Percentiles rank a stretch among this genome's conserved stretches.
These are phyloP conservation scores for Druceiella hillmani DNA, from an alignment of 2,888 invertebrate genomes.

Conservation along the genomic window DNA sequence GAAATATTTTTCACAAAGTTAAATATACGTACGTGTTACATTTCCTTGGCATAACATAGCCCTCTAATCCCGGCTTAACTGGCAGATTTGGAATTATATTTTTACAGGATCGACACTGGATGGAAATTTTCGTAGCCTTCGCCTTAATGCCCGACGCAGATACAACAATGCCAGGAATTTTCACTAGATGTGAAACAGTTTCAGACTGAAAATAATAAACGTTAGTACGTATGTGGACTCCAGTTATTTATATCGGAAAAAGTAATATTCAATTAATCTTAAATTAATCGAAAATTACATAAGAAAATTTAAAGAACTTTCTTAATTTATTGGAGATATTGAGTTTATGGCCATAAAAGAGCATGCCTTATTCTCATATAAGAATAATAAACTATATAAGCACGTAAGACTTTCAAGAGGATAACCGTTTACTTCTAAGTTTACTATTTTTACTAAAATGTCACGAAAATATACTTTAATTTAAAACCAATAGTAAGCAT, in stretches of 20 bases:
- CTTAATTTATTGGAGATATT: too few species aligned
- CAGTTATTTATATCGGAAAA: constrained; percentile 5
- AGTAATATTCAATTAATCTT: too few species aligned
- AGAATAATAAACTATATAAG: too few species aligned
- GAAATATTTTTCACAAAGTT: constrained; percentile 9
- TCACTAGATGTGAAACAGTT: constrained; percentile 87
- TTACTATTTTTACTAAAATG: too few species aligned
- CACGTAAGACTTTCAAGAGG: too few species aligned
- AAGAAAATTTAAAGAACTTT: too few species aligned
- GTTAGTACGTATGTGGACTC: constrained; percentile 2
- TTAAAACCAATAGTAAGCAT: too few species aligned
- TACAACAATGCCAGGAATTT: constrained; percentile 93
- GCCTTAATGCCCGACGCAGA: constrained; percentile 91
- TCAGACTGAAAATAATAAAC: constrained; percentile 64
- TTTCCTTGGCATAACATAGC: constrained; percentile 90
- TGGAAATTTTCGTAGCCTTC: constrained; percentile 91
- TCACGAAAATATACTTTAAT: too few species aligned
- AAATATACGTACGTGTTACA: constrained; percentile 74
- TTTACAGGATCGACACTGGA: constrained; percentile 93
- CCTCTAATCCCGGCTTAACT: constrained; percentile 93
- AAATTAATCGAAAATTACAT: too few species aligned
- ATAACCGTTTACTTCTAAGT: too few species aligned
- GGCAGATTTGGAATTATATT: constrained; percentile 83
- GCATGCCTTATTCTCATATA: too few species aligned
- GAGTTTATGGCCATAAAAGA: too few species aligned